phyloP scores from a whole-genome alignment of 1,140 invertebrate genomes.

The Drosophila sucinea region DNA sequence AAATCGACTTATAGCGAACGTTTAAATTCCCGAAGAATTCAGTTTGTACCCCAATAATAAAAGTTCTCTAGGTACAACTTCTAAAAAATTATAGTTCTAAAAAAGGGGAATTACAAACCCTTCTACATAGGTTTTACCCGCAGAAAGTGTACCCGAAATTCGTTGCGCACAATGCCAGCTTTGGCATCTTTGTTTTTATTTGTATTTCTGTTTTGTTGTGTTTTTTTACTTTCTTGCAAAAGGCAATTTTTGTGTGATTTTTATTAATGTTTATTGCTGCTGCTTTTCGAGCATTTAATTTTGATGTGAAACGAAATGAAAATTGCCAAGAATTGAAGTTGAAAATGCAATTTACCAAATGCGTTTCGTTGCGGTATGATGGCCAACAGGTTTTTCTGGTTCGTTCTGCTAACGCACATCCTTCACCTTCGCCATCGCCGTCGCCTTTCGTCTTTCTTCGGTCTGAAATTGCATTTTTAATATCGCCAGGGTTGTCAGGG shows the following conservation, averaged over 20 bases:
- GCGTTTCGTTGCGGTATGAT: slow-evolving; percentile 51
- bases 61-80: no score
- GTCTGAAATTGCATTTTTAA: slow-evolving; percentile 77
- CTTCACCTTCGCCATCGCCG: slow-evolving; percentile 7
- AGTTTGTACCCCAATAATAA: no score
- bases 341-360: slow-evolving; percentile 72
- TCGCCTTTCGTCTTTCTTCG: slow-evolving; percentile 15
- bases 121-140: no score
- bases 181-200: slow-evolving; percentile 49
- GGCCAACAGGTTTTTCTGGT: slow-evolving; percentile 16
- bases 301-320: slow-evolving; percentile 57
- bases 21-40: no score
- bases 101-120: no score
- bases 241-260: slow-evolving; percentile 72
- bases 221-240: slow-evolving; percentile 38
- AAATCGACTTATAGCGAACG: no score
- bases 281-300: slow-evolving; percentile 62
- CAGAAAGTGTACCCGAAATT: background rate
- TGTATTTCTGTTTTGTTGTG: background rate
- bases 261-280: slow-evolving; percentile 78
- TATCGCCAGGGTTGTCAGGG: slow-evolving; percentile 60
- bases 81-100: no score
- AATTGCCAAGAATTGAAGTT: slow-evolving; percentile 49
- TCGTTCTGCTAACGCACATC: slow-evolving; percentile 38
- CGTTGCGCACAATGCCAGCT: background rate